Base-by-base conservation (phyloP, 2,113 vertebrate genomes). In the Oncorhynchus nerka region DNA sequence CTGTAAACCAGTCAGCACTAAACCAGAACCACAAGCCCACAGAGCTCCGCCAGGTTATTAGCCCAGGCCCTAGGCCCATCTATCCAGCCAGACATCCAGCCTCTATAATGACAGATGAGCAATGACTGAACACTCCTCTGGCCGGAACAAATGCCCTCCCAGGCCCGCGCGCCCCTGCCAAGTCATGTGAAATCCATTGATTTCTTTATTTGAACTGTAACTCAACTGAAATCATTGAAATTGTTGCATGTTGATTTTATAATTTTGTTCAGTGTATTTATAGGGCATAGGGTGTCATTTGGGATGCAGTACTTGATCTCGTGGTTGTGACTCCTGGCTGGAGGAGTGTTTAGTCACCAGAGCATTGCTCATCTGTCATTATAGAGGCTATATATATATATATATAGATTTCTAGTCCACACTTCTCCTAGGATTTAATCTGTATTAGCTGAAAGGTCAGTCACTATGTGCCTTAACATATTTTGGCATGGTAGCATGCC, bases 351-450 rank as follows among this genome's bases (percentile, higher is more conserved):
- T 32, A 67, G 24, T 15, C 64, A 55, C 59, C n/a, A 62, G 59
- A 62, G 59, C 19, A n/a, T 62, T 20, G 20, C 59, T 62, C 59
- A 62, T 49, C 59, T 62, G 59, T 62, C 59, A 62, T 22, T 79
- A 30, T 28, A 28, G 5, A 66, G 64, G 22, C 59, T 22, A n/a
- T n/a, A 19, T 48, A 67, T 68, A 62, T 39, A n/a, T n/a, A 28
- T 5, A 32, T 5, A 32, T 5, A 32, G 4, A 32, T 32, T 32
- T 32, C 30, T 32, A 32, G 30, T 32, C 30, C 30, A 32, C 30
- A 32, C 30, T 13, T 11, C 9, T 62, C 59, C 59, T 45, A 45
- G 39, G 59, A 28, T 62, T 5, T 24, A 62, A 9, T 62, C 8
- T 62, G n/a, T 62, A 22, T 22, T 62, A 62, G 7, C n/a, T 62